phyloP scores from a whole-genome alignment of 2,797 vertebrate genomes.

The Florisuga fusca region DNA sequence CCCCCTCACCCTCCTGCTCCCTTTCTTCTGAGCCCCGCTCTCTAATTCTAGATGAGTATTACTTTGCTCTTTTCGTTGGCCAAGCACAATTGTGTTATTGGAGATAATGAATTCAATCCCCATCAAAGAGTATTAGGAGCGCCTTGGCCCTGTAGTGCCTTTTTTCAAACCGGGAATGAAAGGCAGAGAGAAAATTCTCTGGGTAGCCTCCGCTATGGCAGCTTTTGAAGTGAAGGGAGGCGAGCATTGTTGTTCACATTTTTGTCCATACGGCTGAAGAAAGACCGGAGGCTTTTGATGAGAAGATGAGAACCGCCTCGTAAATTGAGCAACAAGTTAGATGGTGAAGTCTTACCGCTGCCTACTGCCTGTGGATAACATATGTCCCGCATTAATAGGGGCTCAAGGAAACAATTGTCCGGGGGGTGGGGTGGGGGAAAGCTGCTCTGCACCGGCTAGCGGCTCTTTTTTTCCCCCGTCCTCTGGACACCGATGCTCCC shows the following conservation, averaged over 20 bases:
- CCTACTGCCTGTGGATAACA: slow-evolving; percentile 83
- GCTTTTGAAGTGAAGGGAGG: slow-evolving; percentile 90
- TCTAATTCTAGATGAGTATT: slow-evolving; percentile 84
- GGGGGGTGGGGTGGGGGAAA: background rate
- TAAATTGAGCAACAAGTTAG: slow-evolving; percentile 81
- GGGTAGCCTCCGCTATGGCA: slow-evolving; percentile 84
- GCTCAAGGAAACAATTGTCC: slow-evolving; percentile 65
- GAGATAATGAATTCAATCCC: slow-evolving; percentile 99
- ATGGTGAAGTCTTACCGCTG: slow-evolving; percentile 71
- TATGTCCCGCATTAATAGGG: slow-evolving; percentile 85
- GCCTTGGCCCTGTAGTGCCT: slow-evolving; percentile 88
- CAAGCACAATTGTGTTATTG: slow-evolving; percentile 96
- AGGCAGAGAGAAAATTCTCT: slow-evolving; percentile 85
- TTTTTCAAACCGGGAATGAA: slow-evolving; percentile 86
- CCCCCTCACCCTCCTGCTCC: slow-evolving; percentile 37
- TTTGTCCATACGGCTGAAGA: slow-evolving; percentile 90
- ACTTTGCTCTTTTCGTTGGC: slow-evolving; percentile 98
- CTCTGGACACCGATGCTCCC: background rate
- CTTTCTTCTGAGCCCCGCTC: slow-evolving; percentile 77
- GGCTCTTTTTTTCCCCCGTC: background rate
- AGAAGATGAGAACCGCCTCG: slow-evolving; percentile 84
- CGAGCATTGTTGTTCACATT: slow-evolving; percentile 86
- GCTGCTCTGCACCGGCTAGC: background rate
- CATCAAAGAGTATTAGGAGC: slow-evolving; percentile 96
- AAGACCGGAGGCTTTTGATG: slow-evolving; percentile 87